These are phyloP conservation scores for Danio jaintianensis DNA, from an alignment of 2,797 vertebrate genomes.

Conservation along the genomic window DNA sequence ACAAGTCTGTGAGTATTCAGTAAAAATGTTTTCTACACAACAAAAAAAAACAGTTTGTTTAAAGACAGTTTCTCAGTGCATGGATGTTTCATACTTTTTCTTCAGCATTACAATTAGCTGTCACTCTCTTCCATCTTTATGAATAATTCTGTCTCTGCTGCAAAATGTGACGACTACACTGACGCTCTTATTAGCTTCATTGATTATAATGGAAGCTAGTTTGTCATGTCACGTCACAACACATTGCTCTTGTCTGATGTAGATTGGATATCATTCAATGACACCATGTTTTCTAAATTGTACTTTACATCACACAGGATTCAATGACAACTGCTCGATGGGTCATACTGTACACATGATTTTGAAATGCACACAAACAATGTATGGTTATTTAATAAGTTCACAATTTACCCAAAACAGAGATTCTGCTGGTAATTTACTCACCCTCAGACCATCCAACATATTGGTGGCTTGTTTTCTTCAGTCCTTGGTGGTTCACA, in stretches of 20 bases:
- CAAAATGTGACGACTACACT: no score
- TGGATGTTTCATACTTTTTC: neutral
- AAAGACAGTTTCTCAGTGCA: neutral
- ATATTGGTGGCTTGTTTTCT: no score
- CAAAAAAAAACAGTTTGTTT: neutral
- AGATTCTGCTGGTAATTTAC: neutral
- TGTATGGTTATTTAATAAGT: neutral
- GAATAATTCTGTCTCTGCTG: neutral
- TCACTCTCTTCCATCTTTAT: neutral
- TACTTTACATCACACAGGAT: neutral
- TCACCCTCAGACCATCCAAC: no score
- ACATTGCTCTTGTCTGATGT: neutral
- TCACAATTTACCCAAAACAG: neutral
- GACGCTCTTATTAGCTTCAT: neutral
- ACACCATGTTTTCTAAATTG: neutral
- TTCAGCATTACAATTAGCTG: neutral
- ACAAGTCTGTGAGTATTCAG: neutral
- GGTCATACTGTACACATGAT: neutral
- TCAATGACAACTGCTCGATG: neutral
- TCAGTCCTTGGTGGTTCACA: no score
- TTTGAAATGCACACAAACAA: neutral
- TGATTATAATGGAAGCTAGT: neutral
- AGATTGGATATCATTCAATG: neutral
- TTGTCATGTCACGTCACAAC: neutral
- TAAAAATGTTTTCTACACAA: neutral